Evolutionary conservation across 2,797 vertebrate genomes (phyloP), one percentile per base, ranked within the genome.

Genomic region (Fistularia commersonii): DNA sequence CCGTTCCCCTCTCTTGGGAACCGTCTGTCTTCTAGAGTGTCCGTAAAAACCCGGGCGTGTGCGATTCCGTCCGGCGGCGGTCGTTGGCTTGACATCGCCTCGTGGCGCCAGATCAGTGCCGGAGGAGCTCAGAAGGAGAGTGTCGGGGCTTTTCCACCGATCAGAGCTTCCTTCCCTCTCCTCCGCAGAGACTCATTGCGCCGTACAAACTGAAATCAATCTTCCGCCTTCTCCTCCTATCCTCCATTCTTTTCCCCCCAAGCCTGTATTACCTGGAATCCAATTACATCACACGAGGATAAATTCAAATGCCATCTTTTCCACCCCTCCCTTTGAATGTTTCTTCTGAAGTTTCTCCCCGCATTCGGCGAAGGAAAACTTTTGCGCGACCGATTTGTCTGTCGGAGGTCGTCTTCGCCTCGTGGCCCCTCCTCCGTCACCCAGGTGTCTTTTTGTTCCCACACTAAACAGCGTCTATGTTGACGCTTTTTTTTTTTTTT

Each of bases 141-240:
- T 49, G 53, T 31, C 1, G 31, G 39, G 60, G 48, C 59, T 54
- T 56, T 53, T 60, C 32, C 44, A 31, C 33, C 39, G 40, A 45
- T 62, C 44, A 15, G 53, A 48, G 35, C 34, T 38, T 48, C 32
- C 39, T 40, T 32, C 32, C 14, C 12, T 8, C 39, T 35, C 32
- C 39, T 61, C 72, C 64, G 72, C 15, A 11, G 68, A 51, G 69
- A 69, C 61, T 72, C 66, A 58, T 76, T 76, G 57, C 61, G 51
- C 37, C 6, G 7, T 64, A 69, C 52, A 75, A 77, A 77, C 63
- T 51, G 61, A 83, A 76, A 83, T 79, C 77, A 74, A 60, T 78
- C 72, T 46, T 53, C 53, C 42, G 51, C 45, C 57, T 45, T 12
- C 34, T 54, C 43, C 40, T 37, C 51, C 54, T 42, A 32, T 51